Conservation (phyloP, 2,888 invertebrate genomes). For the Polydrusus cervinus region DNA sequence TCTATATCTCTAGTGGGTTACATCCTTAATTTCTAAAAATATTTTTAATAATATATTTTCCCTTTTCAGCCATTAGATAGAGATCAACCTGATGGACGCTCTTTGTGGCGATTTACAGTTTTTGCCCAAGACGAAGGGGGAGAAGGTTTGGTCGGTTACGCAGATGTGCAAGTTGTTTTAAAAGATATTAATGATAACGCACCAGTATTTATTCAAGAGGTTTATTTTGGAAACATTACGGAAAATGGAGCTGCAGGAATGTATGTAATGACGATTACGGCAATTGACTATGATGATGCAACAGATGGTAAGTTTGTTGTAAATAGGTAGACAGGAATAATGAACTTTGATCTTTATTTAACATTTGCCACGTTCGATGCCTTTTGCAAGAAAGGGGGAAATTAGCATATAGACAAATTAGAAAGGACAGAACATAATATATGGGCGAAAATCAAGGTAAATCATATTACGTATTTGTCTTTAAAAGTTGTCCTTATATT, state of each 20-base stretch:
- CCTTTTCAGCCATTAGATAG: constrained; percentile 89
- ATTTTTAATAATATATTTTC: background rate
- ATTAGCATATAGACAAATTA: too few relatives aligned
- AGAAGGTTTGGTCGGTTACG: constrained; percentile 95
- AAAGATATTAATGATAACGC: constrained; percentile 98
- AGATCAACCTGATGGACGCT: constrained; percentile 96
- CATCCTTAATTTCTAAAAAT: too few relatives aligned
- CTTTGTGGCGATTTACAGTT: constrained; percentile 96
- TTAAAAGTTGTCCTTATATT: too few relatives aligned
- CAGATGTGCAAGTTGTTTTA: constrained; percentile 96
- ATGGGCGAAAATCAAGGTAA: too few relatives aligned
- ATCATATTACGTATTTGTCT: too few relatives aligned
- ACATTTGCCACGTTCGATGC: too few relatives aligned
- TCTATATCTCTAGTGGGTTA: too few relatives aligned
- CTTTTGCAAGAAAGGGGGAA: too few relatives aligned
- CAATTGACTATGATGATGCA: constrained; percentile 97
- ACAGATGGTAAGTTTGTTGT: background rate
- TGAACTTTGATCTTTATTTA: too few relatives aligned
- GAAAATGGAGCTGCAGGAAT: constrained; percentile 98
- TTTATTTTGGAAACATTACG: constrained; percentile 95
- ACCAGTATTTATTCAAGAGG: constrained; percentile 94
- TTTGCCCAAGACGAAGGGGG: constrained; percentile 97
- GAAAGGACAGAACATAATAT: too few relatives aligned
- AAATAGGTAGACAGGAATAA: too few relatives aligned
- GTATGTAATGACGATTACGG: constrained; percentile 99